Evolutionary conservation across 2,797 vertebrate species (phyloP), one percentile per base, ranked within the genome.

Genomic region (Mareca penelope): DNA sequence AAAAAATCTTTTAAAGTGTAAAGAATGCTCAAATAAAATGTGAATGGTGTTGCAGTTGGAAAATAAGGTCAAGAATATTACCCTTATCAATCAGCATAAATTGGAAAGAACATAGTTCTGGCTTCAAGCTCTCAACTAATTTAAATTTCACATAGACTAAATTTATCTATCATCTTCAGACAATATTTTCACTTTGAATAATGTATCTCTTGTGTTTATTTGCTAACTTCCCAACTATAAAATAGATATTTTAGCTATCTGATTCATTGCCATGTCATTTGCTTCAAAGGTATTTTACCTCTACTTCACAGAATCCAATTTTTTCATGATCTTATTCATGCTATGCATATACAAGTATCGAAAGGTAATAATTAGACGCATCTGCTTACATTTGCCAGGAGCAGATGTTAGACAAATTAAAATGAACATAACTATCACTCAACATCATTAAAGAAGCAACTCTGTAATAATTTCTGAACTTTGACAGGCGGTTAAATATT

Each of bases 321-420:
- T 95, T 94, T 94, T 94, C 29, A 53, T 89, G 42, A 69, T 75
- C 63, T 61, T 89, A 86, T 90, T 86, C 77, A 86, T 80, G 69
- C 68, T 85, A 57, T 56, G 31, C 68, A 61, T 96, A 94, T 87
- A 48, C 37, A 84, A 76, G n/a, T 94, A 76, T 72, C 37, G 14
- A 94, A 97, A 96, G 77, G 93, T 93, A 96, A 88, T 97, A 97
- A 97, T 97, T 96, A 94, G 89, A 94, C 53, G 40, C 95, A 97
- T 97, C 96, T 98, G 97, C 93, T 98, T 97, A 95, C 89, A 94
- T 95, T 97, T 96, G 79, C 78, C 76, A 83, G 44, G 39, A 96
- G 72, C 94, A 97, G 96, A 96, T 97, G 97, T 94, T 96, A 95
- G 90, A 90, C 71, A 88, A 97, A 97, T 97, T 96, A 88, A 98